phyloP scores from a whole-genome alignment of 1,140 invertebrate species.

The Drosophila sp. region DNA sequence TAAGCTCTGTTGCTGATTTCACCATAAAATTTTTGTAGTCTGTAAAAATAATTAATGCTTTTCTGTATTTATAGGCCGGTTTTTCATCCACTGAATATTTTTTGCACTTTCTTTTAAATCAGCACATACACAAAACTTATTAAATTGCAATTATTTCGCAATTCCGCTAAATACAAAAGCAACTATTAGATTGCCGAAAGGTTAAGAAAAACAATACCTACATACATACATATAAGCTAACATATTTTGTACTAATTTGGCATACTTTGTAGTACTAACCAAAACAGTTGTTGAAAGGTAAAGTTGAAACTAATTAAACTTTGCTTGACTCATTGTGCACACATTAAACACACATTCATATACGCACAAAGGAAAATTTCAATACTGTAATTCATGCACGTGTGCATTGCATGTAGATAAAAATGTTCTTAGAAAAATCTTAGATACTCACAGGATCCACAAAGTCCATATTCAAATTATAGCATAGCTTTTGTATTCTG shows the following conservation, averaged over 20 bases:
- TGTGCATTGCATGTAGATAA: too few relatives aligned
- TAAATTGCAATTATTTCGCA: neutral
- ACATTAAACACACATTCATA: neutral
- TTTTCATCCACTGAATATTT: too few relatives aligned
- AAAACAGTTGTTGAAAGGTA: neutral
- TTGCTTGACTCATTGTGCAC: neutral
- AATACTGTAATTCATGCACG: too few relatives aligned
- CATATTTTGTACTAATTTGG: neutral
- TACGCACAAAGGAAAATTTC: too few relatives aligned
- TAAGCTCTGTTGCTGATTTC: neutral
- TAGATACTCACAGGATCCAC: conserved; percentile 94
- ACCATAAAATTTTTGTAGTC: neutral
- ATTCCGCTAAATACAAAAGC: neutral
- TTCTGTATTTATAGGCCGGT: too few relatives aligned
- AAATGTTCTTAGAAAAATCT: neutral
- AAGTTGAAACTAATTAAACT: neutral
- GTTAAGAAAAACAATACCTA: neutral
- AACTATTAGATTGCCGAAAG: neutral
- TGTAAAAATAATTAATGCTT: too few relatives aligned
- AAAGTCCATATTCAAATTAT: conserved; percentile 97
- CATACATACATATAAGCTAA: too few relatives aligned
- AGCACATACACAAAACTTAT: neutral
- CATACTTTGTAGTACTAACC: too few relatives aligned
- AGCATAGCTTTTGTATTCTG: conserved; percentile 97
- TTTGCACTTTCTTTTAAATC: too few relatives aligned